phyloP scores from a whole-genome alignment of 2,888 invertebrate genomes.

The Nysson spinosus region DNA sequence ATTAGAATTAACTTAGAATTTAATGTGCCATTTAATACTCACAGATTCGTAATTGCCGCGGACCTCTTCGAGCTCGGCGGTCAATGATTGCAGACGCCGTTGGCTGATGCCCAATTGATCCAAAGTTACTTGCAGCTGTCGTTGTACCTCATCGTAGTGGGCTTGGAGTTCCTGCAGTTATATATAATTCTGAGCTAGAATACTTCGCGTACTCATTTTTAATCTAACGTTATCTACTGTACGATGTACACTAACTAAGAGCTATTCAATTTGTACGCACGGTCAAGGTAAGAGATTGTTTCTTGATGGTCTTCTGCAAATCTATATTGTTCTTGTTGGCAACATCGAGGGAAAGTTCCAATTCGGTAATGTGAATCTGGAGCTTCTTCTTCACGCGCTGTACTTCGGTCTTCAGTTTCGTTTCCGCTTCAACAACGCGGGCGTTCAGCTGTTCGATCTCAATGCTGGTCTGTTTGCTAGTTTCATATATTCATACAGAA shows the following conservation, averaged over 20 bases:
- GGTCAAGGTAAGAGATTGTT: conserved; percentile 93
- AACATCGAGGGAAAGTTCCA: conserved; percentile 97
- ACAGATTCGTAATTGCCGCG: conserved; percentile 92
- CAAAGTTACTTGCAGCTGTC: conserved; percentile 95
- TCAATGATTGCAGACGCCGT: conserved; percentile 93
- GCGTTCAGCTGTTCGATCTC: conserved; percentile 98
- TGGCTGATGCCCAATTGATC: conserved; percentile 95
- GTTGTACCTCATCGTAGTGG: conserved; percentile 97
- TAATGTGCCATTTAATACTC: conserved; percentile 71
- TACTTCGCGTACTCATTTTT: no score
- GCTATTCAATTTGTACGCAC: conserved; percentile 74
- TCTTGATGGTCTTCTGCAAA: conserved; percentile 98
- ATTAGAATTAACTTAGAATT: background rate
- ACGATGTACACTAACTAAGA: no score
- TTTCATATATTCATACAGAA: no score
- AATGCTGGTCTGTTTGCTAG: conserved; percentile 97
- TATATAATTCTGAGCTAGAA: no score
- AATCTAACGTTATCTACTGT: no score
- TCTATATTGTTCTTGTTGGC: conserved; percentile 99
- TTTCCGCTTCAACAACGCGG: conserved; percentile 97
- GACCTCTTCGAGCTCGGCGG: conserved; percentile 97
- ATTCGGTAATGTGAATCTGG: conserved; percentile 97
- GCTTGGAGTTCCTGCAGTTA: conserved; percentile 89
- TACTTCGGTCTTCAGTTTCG: conserved; percentile 96
- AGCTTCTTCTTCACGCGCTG: conserved; percentile 99